Evolutionary conservation across 2,888 invertebrate species (phyloP).

Genomic region (Lydus trimaculatus): DNA sequence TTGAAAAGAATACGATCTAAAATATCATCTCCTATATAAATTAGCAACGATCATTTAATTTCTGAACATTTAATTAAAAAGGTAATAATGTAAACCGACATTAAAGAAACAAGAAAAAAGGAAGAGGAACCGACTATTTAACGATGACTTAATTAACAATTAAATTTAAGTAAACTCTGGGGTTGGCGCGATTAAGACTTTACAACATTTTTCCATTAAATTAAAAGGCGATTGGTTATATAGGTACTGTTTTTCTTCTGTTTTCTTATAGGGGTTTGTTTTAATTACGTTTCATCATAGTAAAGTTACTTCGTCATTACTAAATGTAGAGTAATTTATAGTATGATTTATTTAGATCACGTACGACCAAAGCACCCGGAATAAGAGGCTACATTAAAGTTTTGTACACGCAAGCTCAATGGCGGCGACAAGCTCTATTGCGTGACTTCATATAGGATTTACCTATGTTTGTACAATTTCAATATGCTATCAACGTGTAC

Average conservation of each 20-base stretch:
- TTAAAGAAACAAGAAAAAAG: neutral
- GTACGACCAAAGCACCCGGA: conserved; percentile 22
- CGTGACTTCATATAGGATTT: conserved; percentile 21
- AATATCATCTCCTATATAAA: neutral
- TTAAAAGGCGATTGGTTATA: too few species aligned
- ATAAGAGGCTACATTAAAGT: conserved; percentile 18
- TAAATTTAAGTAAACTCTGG: neutral
- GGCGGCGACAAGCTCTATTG: conserved; percentile 30
- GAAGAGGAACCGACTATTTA: neutral
- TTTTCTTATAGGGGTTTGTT: conserved; percentile 3
- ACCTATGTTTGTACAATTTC: conserved; percentile 12
- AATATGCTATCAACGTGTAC: neutral
- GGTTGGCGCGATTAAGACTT: neutral
- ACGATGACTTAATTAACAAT: neutral
- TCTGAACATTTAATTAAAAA: neutral
- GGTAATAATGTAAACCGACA: neutral
- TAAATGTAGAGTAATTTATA: conserved; percentile 5
- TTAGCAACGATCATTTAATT: neutral
- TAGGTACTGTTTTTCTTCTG: neutral
- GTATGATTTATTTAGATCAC: conserved; percentile 28
- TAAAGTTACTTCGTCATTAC: neutral
- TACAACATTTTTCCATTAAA: neutral
- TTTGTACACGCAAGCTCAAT: conserved; percentile 25
- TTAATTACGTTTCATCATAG: conserved; percentile 19
- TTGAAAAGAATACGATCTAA: neutral